These are phyloP conservation scores for Parnassius orleans DNA, from an alignment of 2,888 invertebrate species.

Conservation along the genomic window DNA sequence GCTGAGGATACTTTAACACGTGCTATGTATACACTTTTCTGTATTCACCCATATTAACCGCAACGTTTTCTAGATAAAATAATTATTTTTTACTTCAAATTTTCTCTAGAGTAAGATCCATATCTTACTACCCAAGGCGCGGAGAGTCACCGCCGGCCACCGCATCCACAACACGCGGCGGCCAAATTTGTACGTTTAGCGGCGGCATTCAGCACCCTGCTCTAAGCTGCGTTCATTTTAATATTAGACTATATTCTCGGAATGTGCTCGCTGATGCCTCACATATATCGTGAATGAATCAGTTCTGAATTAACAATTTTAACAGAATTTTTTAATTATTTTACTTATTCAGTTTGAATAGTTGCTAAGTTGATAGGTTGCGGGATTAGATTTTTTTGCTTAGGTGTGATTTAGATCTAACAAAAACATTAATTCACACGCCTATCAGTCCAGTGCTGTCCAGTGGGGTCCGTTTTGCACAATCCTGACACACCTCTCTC, in stretches of 20 bases:
- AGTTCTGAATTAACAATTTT: slow-evolving; percentile 18
- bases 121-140: neutral
- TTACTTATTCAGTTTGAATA: too few species aligned
- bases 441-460: too few species aligned
- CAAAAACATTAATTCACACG: too few species aligned
- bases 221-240: slow-evolving; percentile 38
- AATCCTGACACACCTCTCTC: too few species aligned
- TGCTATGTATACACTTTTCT: too few species aligned
- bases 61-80: too few species aligned
- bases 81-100: neutral
- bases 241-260: slow-evolving; percentile 51
- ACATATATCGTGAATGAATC: slow-evolving; percentile 20
- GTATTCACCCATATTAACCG: too few species aligned
- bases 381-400: too few species aligned
- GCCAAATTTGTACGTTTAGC: neutral
- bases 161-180: slow-evolving; percentile 3
- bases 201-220: slow-evolving; percentile 13
- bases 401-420: too few species aligned
- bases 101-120: neutral
- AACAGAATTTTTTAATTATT: slow-evolving; percentile 16
- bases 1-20: too few species aligned
- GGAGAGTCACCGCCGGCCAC: neutral
- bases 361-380: too few species aligned
- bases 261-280: slow-evolving; percentile 36
- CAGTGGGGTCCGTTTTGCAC: too few species aligned